Conservation (phyloP, 2,113 vertebrate genomes). For the Empidonax traillii region DNA sequence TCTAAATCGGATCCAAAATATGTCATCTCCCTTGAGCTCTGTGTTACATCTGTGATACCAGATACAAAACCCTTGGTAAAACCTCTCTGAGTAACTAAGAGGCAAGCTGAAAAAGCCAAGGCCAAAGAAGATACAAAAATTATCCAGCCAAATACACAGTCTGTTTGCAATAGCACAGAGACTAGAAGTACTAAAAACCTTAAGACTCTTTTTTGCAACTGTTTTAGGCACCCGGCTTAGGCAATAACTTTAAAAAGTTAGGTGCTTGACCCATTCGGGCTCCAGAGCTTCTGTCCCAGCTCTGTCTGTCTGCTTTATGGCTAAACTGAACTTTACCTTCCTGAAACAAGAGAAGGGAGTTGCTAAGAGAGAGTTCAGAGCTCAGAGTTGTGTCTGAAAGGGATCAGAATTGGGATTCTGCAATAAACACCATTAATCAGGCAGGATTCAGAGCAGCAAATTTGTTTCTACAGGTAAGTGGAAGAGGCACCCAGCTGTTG, state of each 20-base stretch:
- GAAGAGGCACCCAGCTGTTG: not conserved
- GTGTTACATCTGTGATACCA: conserved; percentile 42
- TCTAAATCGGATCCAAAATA: conserved; percentile 35
- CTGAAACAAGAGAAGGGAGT: not conserved
- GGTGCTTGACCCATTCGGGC: not conserved
- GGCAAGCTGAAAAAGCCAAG: conserved; percentile 29
- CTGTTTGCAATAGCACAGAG: not conserved
- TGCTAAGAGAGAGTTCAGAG: not conserved
- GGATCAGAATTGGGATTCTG: not conserved
- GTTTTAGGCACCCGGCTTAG: not conserved
- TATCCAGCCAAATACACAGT: not conserved
- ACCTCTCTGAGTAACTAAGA: not conserved
- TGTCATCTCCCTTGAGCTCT: conserved; percentile 56
- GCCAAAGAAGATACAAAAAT: conserved; percentile 18
- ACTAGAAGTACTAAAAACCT: not conserved
- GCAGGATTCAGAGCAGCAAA: not conserved
- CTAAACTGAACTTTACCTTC: not conserved
- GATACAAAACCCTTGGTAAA: conserved; percentile 32
- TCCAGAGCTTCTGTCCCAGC: not conserved
- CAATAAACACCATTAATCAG: not conserved
- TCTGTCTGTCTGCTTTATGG: not conserved
- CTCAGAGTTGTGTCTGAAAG: not conserved
- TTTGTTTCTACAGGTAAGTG: not conserved
- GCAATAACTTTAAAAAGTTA: not conserved
- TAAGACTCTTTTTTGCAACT: not conserved